These are phyloP conservation scores for Drosophila sp. DNA, from an alignment of 1,140 invertebrate species.

Conservation along the genomic window DNA sequence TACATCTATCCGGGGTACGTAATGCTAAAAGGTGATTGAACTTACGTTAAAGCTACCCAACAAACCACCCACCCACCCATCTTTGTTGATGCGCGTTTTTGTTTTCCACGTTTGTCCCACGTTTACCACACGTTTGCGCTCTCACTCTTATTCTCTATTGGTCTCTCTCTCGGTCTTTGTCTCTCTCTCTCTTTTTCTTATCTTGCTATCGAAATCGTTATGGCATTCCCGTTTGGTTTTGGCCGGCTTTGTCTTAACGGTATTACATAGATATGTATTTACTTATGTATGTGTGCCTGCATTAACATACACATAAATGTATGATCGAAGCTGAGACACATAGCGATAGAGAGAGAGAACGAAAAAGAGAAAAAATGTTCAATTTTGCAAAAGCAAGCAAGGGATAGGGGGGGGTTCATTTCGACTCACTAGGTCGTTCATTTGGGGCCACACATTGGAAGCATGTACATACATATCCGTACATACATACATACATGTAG, in stretches of 20 bases:
- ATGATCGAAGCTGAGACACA: not conserved
- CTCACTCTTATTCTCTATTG: slow-evolving; percentile 21
- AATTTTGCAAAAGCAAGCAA: not conserved
- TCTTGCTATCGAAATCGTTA: slow-evolving; percentile 4
- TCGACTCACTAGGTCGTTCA: slow-evolving; percentile 18
- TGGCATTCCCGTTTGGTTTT: slow-evolving; percentile 1
- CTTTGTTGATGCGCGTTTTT: slow-evolving; percentile 40
- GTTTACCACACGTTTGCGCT: slow-evolving; percentile 14
- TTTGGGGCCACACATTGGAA: slow-evolving; percentile 7
- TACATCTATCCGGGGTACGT: slow-evolving; percentile 29
- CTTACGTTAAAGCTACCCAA: slow-evolving; percentile 5
- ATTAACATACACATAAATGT: slow-evolving; percentile 3
- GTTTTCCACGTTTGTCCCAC: slow-evolving; percentile 4
- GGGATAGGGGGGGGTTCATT: not conserved
- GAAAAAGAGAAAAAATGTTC: not conserved
- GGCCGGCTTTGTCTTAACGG: slow-evolving; percentile 9
- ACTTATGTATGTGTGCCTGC: not conserved
- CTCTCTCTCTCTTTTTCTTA: not conserved
- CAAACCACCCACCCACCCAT: slow-evolving; percentile 11
- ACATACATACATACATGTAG: not conserved
- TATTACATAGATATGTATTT: not conserved
- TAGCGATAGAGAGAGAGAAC: not conserved
- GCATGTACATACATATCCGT: slow-evolving; percentile 16
- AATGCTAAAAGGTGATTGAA: slow-evolving; percentile 60
- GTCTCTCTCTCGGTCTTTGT: not conserved